Evolutionary conservation across 30 jellyfish, hydroid and myxozoan genomes (phyloP), one percentile per base, ranked within the genome.

Genomic region (Euphysa ruthae): DNA sequence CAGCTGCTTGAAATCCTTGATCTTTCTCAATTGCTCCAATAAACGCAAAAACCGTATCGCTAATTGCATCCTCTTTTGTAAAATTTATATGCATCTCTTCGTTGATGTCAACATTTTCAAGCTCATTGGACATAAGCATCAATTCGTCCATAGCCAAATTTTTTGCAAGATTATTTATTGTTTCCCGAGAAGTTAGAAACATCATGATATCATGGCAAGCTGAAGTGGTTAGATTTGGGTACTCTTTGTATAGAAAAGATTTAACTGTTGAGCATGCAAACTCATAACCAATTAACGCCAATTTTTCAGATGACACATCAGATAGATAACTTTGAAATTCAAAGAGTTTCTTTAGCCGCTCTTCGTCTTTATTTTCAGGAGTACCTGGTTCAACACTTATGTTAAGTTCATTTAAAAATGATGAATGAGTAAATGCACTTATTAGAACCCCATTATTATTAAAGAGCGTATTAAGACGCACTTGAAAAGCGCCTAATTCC

Each of bases 21-120:
- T 74, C 97, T 51, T 58, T 49, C 19, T 68, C 63, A 22, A 88
- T 80, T 7, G 97, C 97, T 1, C 94, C 97, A 66, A 88, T 66
- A 22, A 88, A 16, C 6, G 87, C 97, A 74, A 63, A 88, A 63
- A 88, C 79, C 5, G 85, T 82, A 61, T 88, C 97, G 63, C 93
- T 71, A 0, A 81, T 33, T 16, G 75, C 81, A 80, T 88, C 97
- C 22, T 78, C 92, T 8, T 66, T 74, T 21, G 89, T 32, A 56
- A 58, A 79, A 5, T 72, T 77, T 27, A 75, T 32, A 51, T 60
- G 71, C 35, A 63, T 61, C 30, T 88, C 91, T 14, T 55, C 52
- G 18, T 68, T 69, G 32, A 79, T 55, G 15, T 63, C 77, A 15
- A 54, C 66, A 14, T 33, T 50, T 28, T 70, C 83, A 1, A 79